A percentile compares a stretch with the other conserved stretches of the same genome.
Evolutionary conservation across 2,888 invertebrate species (phyloP).

Genomic region (Drosophila formosana): DNA sequence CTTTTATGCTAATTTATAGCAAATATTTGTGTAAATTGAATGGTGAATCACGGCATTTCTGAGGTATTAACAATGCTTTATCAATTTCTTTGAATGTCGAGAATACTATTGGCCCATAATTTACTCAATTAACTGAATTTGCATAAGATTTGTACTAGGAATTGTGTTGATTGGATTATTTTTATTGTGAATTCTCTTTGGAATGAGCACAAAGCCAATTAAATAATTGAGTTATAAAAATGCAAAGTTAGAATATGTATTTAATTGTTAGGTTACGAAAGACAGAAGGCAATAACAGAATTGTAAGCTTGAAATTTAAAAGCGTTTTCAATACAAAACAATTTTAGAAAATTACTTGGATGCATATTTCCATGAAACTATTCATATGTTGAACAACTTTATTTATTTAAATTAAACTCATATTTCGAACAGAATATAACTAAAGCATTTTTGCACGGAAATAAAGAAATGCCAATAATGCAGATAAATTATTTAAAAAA

Average conservation of each 20-base stretch:
- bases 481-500: too few species aligned
- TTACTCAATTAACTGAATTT: not conserved
- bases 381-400: too few species aligned
- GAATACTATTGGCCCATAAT: not conserved
- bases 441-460: too few species aligned
- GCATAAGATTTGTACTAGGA: not conserved
- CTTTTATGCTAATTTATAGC: conserved; percentile 5
- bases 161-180: not conserved
- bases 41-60: not conserved
- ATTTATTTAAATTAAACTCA: too few species aligned
- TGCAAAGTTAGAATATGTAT: not conserved
- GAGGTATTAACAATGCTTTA: not conserved
- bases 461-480: too few species aligned
- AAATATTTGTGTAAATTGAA: conserved; percentile 4
- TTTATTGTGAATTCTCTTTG: not conserved
- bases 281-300: too few species aligned
- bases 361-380: too few species aligned
- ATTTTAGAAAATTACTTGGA: too few species aligned
- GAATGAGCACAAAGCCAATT: not conserved
- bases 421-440: too few species aligned
- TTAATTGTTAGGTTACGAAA: too few species aligned
- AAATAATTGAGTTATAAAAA: not conserved
- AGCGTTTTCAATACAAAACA: too few species aligned
- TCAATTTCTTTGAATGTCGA: not conserved
- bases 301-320: too few species aligned